These are phyloP conservation scores for Spodoptera picta DNA, from an alignment of 2,888 invertebrate genomes.

Conservation along the genomic window DNA sequence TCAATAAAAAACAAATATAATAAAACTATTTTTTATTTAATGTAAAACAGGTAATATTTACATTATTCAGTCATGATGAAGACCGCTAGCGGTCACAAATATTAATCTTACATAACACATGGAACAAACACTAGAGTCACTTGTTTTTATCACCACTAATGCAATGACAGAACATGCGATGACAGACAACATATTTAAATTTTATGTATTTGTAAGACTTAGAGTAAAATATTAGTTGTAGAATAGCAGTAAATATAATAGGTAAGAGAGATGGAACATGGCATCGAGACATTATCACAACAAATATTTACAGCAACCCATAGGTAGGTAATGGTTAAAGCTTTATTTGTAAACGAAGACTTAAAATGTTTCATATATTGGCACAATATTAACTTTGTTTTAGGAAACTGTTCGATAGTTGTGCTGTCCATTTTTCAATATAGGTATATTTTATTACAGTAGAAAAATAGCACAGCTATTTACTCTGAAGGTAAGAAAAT, in stretches of 20 bases:
- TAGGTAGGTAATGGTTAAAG: slow-evolving; percentile 78
- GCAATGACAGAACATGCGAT: slow-evolving; percentile 42
- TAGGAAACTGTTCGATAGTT: slow-evolving; percentile 3
- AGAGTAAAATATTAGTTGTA: slow-evolving; percentile 54
- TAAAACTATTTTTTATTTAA: slow-evolving; percentile 81
- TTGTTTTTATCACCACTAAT: slow-evolving; percentile 49
- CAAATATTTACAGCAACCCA: slow-evolving; percentile 78
- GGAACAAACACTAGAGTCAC: slow-evolving; percentile 51
- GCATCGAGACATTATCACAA: slow-evolving; percentile 80
- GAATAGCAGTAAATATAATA: slow-evolving; percentile 42
- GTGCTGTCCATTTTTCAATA: no score
- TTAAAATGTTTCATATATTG: slow-evolving; percentile 30
- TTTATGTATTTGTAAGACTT: slow-evolving; percentile 38
- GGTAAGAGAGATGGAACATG: slow-evolving; percentile 69
- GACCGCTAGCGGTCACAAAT: slow-evolving; percentile 67
- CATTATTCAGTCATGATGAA: slow-evolving; percentile 85
- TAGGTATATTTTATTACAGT: no score
- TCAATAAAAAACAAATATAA: slow-evolving; percentile 58
- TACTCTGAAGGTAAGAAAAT: no score
- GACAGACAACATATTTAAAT: slow-evolving; percentile 38
- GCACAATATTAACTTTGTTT: slow-evolving; percentile 20
- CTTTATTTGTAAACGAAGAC: slow-evolving; percentile 64
- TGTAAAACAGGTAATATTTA: slow-evolving; percentile 84
- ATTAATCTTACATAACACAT: slow-evolving; percentile 56
- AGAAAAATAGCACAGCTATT: no score